phyloP scores from a whole-genome alignment of 1,140 invertebrate genomes.

The Adoxophyes honmai region DNA sequence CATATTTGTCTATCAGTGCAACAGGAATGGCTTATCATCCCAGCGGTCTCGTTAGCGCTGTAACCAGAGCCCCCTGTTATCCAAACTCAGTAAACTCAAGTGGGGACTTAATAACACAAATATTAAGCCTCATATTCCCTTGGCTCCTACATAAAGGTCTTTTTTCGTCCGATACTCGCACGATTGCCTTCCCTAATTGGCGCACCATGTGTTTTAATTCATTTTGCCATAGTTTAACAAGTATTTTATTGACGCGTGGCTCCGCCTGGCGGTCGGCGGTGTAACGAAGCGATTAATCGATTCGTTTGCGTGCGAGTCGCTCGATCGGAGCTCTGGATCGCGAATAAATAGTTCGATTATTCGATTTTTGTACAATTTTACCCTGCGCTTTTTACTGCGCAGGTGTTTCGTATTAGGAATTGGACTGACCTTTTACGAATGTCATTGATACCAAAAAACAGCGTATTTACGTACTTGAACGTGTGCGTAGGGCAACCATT shows the following conservation, averaged over 20 bases:
- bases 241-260: constrained; percentile 73
- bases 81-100: constrained; percentile 24
- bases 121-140: constrained; percentile 34
- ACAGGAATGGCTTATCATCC: constrained; percentile 65
- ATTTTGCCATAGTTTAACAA: constrained; percentile 76
- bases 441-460: neutral
- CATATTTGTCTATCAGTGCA: constrained; percentile 74
- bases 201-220: constrained; percentile 73
- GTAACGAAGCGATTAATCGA: constrained; percentile 69
- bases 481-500: too few species aligned
- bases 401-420: neutral
- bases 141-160: constrained; percentile 37
- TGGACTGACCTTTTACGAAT: neutral
- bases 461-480: neutral
- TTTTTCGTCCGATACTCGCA: constrained; percentile 69
- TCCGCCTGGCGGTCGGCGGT: constrained; percentile 58
- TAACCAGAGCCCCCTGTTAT: constrained; percentile 65
- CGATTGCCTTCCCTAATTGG: constrained; percentile 75
- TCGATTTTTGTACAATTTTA: constrained; percentile 34
- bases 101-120: constrained; percentile 35
- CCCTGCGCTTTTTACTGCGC: constrained; percentile 24
- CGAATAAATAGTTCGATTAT: constrained; percentile 47
- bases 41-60: constrained; percentile 61
- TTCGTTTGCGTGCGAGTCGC: constrained; percentile 61
- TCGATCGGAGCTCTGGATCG: constrained; percentile 43